Base-by-base conservation (phyloP, 2,113 vertebrate genomes). In the Corydoras maculifer region DNA sequence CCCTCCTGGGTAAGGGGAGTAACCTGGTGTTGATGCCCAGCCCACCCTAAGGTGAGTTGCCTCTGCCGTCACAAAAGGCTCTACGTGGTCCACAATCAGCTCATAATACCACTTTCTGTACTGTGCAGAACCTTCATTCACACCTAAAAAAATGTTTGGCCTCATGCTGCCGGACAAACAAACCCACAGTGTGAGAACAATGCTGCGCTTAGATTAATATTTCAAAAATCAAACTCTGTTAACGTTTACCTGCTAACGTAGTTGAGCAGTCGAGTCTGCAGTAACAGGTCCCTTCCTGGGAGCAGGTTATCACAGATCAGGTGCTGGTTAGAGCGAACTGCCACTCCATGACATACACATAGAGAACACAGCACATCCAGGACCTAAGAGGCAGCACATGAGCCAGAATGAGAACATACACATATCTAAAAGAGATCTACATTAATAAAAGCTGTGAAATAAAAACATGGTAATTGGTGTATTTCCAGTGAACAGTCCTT, bases 61-160 rank as follows among this genome's bases (percentile, higher is more conserved):
- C 76, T 98, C 94, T 1, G 95, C 93, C 0, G 95, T 97, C 77
- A 97, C 88, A 7, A 97, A 98, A 0, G 94, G 91, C 62, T 91
- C 84, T 0, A 89, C 90, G 15, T 94, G 87, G 79, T 98, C 96
- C 84, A 98, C 93, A 62, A 96, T 96, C 70, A 98, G 83, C 51
- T 98, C 96, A 9, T 94, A 98, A 83, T 98, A 98, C 96, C 96
- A 98, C 80, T 96, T 98, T 80, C 81, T 93, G 84, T 98, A 98
- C 58, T 98, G 96, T 13, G 96, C 96, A 0, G 96, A 97, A 49
- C 95, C 95, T 61, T 98, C 94, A 0, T 93, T 96, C 80, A 97
- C 91, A 0, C 96, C 95, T 84, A 98, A 82, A 77, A 96, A 97
- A 82, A 97, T 97, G 77, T 98, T 98, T 62, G 96, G 96, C 57